Evolutionary conservation across 2,797 vertebrate species (phyloP), one percentile per base, ranked within the genome.

Genomic region (Emys orbicularis): DNA sequence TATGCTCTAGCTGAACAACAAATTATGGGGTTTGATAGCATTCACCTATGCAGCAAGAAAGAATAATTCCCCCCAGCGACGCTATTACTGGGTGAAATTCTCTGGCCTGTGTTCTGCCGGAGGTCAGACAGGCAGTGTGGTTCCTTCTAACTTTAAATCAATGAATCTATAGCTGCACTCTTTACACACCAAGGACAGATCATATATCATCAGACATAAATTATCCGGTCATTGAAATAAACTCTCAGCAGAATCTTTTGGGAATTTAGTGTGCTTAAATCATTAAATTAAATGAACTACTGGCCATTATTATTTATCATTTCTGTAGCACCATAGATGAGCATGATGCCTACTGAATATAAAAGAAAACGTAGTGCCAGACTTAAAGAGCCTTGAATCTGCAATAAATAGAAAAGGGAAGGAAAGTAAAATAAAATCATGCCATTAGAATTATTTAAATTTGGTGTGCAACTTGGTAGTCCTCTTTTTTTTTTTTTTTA

Each of bases 401-500:
- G 13, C 23, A 1, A 2, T 23, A 52, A 91, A 90, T 59, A 52
- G 79, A 92, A 94, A n/a, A 72, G 77, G 16, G 83, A 91, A 16
- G 9, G 87, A 87, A 83, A 25, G 16, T 34, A 83, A 86, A 65
- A 12, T 80, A 21, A 12, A 74, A 49, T 12, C 41, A 9, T 2
- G 34, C 5, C 12, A 1, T 84, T 25, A 87, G 87, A 93, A 79
- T 41, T 84, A 0, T 91, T 95, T 90, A 9, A 2, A 84, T 84
- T 89, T 87, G 44, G 11, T 25, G 65, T 65, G 76, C 21, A 8
- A 4, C 44, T 50, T 44, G 1, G 0, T 4, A 52, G 65, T 82
- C 90, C 1, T 77, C 3, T 0, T 25, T 85, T 84, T 87, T n/a
- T n/a, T n/a, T 2, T 0, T 2, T 0, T 88, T 88, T 6, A 61